These are phyloP conservation scores for Adelosebastes latens DNA, from an alignment of 2,797 vertebrate species.

Conservation along the genomic window DNA sequence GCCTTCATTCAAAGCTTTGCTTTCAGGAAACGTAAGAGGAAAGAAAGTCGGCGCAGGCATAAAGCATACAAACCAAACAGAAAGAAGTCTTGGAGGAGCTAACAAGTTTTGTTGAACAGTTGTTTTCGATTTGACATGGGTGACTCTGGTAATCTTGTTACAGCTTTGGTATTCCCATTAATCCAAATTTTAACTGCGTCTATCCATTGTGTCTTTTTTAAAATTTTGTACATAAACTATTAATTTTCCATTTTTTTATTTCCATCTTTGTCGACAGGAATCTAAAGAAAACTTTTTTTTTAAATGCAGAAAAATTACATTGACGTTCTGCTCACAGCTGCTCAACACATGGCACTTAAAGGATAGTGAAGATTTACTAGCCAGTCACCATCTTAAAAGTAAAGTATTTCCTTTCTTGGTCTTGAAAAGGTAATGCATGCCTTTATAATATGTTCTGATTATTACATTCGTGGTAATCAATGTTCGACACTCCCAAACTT, in stretches of 20 bases:
- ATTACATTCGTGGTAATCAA: background rate
- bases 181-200: background rate
- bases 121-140: background rate
- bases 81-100: background rate
- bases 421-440: background rate
- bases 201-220: background rate
- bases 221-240: background rate
- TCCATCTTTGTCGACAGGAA: background rate
- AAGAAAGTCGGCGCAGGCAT: background rate
- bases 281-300: background rate
- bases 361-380: background rate
- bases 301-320: too few relatives aligned
- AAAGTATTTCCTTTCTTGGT: background rate
- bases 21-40: constrained; percentile 18
- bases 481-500: background rate
- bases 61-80: background rate
- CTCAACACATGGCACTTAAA: background rate
- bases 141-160: background rate
- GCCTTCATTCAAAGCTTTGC: constrained; percentile 23
- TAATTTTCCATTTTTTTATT: background rate
- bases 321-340: background rate
- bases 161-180: background rate
- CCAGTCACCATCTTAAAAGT: background rate
- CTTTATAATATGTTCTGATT: background rate
- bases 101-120: background rate